These are phyloP conservation scores for Neoaliturus tenellus DNA, from an alignment of 2,888 invertebrate genomes.

Conservation along the genomic window DNA sequence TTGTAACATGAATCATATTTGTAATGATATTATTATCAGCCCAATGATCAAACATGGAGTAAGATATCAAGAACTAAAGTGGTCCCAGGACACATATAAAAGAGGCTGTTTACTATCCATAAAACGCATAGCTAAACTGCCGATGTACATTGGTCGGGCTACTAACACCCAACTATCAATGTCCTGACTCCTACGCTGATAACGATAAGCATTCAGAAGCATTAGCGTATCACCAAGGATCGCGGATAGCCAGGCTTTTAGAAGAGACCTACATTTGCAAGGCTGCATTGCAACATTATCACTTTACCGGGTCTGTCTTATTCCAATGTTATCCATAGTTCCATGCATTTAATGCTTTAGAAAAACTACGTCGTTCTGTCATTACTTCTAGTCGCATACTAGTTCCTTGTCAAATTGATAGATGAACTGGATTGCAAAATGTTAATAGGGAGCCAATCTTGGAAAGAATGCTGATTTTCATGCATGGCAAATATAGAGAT, in stretches of 20 bases:
- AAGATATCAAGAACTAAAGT: background rate
- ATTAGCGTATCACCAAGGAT: background rate
- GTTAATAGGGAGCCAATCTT: too few species aligned
- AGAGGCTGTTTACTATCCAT: background rate
- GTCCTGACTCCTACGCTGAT: slow-evolving; percentile 10
- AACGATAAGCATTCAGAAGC: background rate
- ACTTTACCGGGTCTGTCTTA: background rate
- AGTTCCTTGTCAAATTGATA: too few species aligned
- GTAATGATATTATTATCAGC: too few species aligned
- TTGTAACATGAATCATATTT: too few species aligned
- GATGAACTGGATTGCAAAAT: too few species aligned
- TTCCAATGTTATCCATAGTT: too few species aligned
- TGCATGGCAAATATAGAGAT: too few species aligned
- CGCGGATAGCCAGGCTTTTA: slow-evolving; percentile 9
- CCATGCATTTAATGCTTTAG: too few species aligned
- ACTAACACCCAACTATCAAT: background rate
- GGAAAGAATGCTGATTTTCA: too few species aligned
- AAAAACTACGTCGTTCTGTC: too few species aligned
- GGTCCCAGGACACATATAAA: background rate
- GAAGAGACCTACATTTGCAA: slow-evolving; percentile 7
- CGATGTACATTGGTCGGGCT: background rate
- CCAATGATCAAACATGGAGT: too few species aligned
- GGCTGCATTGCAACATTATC: slow-evolving; percentile 13
- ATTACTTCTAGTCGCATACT: too few species aligned
- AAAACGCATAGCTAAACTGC: background rate